These are phyloP conservation scores for Perognathus longimembris DNA, from an alignment of 2,113 vertebrate species.

Conservation along the genomic window DNA sequence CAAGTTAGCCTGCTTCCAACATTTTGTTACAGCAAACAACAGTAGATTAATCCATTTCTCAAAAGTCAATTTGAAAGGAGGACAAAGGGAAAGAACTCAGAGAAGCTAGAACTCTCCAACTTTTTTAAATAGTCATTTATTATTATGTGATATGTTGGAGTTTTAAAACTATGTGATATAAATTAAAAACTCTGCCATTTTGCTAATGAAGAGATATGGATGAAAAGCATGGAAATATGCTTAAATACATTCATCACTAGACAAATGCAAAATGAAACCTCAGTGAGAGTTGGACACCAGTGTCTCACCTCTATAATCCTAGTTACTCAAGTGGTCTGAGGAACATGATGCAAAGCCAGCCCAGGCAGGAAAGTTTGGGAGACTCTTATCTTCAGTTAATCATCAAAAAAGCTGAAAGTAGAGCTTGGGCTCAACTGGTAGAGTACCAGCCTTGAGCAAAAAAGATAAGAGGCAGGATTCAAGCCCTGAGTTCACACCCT, in stretches of 20 bases:
- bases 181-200: constrained; percentile 32
- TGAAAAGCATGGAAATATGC: background rate
- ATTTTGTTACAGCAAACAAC: background rate
- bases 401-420: too few relatives aligned
- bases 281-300: background rate
- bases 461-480: too few relatives aligned
- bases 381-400: too few relatives aligned
- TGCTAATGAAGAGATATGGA: background rate
- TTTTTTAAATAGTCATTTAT: constrained; percentile 22
- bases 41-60: background rate
- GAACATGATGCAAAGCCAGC: too few relatives aligned
- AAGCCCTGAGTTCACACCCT: too few relatives aligned
- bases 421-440: too few relatives aligned
- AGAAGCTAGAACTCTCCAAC: background rate
- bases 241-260: background rate
- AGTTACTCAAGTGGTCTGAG: too few relatives aligned
- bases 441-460: too few relatives aligned
- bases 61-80: background rate
- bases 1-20: background rate
- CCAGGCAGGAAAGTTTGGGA: too few relatives aligned
- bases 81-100: background rate
- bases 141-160: constrained; percentile 29
- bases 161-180: constrained; percentile 21
- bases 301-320: too few relatives aligned
- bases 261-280: constrained; percentile 27